Evolutionary conservation across 2,797 vertebrate genomes (phyloP), one percentile per base, ranked within the genome.

Genomic region (Hydrophis major): DNA sequence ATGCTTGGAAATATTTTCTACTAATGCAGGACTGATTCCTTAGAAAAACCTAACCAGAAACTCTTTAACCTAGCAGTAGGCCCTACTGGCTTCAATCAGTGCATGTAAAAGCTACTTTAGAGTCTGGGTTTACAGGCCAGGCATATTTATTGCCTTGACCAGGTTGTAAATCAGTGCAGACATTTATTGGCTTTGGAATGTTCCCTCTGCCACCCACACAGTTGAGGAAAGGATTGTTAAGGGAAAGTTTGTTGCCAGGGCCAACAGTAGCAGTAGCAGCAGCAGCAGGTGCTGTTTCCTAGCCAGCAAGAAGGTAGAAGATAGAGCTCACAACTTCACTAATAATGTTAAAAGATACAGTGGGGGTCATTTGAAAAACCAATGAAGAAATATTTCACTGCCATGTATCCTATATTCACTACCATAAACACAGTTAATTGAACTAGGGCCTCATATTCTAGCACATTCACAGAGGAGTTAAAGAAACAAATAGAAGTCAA

Each of bases 181-280:
- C 4, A 78, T 89, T 59, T 86, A 74, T 92, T 93, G 69, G 57
- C 94, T 96, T 94, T 94, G 74, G 90, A 95, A 93, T 94, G 74
- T 4, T 90, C 25, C 7, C 89, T 47, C 66, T 92, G 4, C 50
- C 88, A 50, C 47, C 87, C 93, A 22, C 61, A 25, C 63, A 94
- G 47, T n/a, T 55, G 93, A 78, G 37, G 57, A 91, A 90, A 94
- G 18, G 74, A 22, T 78, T 78, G 92, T 94, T 95, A 94, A 89
- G 90, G 94, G 90, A 93, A 96, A 94, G 56, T 10, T 83, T 5
- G 89, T 93, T 95, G 83, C 78, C 55, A 90, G 50, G 83, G 66
- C 88, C 92, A 94, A 93, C 12, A 61, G 32, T 55, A 86, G 90
- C 37, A 37, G 32, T 32, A 32, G 37, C 25, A 74, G 32, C 47